phyloP scores from a whole-genome alignment of 2,888 invertebrate genomes.

The Pristionchus japonicus region DNA sequence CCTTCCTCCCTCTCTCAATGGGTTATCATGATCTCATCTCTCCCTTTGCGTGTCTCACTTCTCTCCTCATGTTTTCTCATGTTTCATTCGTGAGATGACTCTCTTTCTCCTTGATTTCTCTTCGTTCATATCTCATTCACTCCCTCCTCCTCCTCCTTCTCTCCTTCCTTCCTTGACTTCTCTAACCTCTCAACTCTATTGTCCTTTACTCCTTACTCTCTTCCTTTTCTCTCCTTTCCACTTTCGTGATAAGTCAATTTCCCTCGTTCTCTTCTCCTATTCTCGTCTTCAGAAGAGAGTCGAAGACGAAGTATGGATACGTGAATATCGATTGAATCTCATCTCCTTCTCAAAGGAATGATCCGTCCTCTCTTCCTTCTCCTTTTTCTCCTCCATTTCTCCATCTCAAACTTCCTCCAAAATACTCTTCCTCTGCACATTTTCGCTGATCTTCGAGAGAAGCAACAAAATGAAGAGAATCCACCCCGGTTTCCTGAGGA shows the following conservation, averaged over 20 bases:
- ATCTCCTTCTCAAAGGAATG: background rate
- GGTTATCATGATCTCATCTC: background rate
- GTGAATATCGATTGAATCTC: constrained; percentile 15
- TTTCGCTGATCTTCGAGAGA: constrained; percentile 54
- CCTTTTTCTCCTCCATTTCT: constrained; percentile 49
- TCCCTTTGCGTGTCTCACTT: constrained; percentile 29
- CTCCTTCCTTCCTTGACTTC: background rate
- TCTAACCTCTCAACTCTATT: constrained; percentile 25
- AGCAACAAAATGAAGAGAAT: background rate
- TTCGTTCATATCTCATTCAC: constrained; percentile 47
- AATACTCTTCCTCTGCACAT: constrained; percentile 64
- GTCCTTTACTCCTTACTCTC: constrained; percentile 7
- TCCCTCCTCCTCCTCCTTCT: constrained; percentile 48
- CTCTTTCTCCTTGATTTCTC: constrained; percentile 43
- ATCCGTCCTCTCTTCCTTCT: constrained; percentile 26
- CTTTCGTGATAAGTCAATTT: constrained; percentile 44
- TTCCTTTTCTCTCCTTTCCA: constrained; percentile 42
- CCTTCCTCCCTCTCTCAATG: background rate
- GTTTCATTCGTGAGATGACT: constrained; percentile 13
- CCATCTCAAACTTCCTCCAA: constrained; percentile 53
- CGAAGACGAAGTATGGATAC: background rate
- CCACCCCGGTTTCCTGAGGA: background rate
- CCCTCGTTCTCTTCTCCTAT: constrained; percentile 6
- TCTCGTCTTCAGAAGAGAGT: constrained; percentile 30
- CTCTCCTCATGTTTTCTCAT: constrained; percentile 42